Base-by-base conservation (phyloP, 1,140 invertebrate species). In the Drosophila busckii region DNA sequence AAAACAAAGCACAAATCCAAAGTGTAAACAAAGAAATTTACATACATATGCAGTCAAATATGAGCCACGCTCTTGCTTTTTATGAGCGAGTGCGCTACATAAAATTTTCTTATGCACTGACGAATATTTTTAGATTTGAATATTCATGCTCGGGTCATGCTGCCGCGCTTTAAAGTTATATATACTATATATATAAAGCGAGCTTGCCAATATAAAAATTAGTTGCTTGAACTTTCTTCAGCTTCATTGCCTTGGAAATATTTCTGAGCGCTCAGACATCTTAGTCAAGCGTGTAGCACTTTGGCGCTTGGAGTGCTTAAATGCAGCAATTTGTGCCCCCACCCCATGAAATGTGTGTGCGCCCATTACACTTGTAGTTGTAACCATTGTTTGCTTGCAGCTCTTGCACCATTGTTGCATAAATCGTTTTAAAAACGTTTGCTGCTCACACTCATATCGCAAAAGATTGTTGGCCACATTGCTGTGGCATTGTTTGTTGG, bases 351-450 rank as follows among this genome's bases (percentile, higher is more conserved):
- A 67, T 64, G 54, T 68, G 61, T 61, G 62, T 53, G 62, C 62
- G 53, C 29, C 62, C 62, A 73, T 73, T 70, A 70, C 45, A 71
- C 68, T 66, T 61, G 67, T 66, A 54, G 49, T 66, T 61, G 67
- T 66, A 54, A 56, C 55, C 61, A 73, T 73, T 73, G 69, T 73
- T 73, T 73, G 69, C 59, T 40, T 68, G 73, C 49, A 53, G 58
- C 59, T 61, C n/a, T n/a, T n/a, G n/a, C n/a, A n/a, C n/a, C n/a
- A 64, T 73, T 73, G 64, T 73, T 75, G 52, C 59, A 68, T 58
- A 73, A 68, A 73, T n/a, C 42, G 63, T 42, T 50, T 67, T 71
- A 63, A 58, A 41, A 62, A 67, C 56, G 62, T 48, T 53, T 58
- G 26, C 66, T 52, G 42, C 52, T 48, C 59, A 56, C 52, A 55